phyloP scores from a whole-genome alignment of 2,113 vertebrate genomes.

The Apodemus sylvaticus region DNA sequence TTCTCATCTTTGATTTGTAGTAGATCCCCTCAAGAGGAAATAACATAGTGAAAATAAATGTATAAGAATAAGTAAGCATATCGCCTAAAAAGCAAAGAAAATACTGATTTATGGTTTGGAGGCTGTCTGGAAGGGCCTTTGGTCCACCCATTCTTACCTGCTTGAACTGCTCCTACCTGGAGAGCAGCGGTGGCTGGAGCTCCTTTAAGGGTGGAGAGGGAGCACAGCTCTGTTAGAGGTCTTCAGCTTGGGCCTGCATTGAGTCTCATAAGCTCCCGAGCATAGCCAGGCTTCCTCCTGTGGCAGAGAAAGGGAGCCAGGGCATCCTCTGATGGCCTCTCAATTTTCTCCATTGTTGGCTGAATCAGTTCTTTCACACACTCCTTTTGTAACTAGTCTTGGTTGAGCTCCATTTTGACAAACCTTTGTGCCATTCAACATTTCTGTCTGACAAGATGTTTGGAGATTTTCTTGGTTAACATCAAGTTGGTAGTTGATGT shows the following conservation, averaged over 20 bases:
- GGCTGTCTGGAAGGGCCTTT: neutral
- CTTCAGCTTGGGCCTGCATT: neutral
- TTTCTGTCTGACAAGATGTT: slow-evolving; percentile 32
- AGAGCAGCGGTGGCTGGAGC: neutral
- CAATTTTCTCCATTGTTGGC: neutral
- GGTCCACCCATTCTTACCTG: neutral
- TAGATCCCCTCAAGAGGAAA: neutral
- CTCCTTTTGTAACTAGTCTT: neutral
- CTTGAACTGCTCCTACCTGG: neutral
- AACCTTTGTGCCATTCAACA: neutral
- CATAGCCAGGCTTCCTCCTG: neutral
- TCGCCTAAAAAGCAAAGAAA: neutral
- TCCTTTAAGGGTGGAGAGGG: neutral
- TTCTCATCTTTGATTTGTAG: neutral
- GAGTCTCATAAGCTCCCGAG: neutral
- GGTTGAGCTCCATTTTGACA: neutral
- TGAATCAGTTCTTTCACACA: neutral
- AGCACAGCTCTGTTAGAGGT: neutral
- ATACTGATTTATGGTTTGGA: neutral
- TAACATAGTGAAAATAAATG: neutral
- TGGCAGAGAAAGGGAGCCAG: neutral
- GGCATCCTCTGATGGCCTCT: neutral
- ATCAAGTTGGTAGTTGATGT: neutral
- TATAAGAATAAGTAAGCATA: neutral
- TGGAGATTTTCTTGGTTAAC: slow-evolving; percentile 32